phyloP scores from a whole-genome alignment of 2,113 vertebrate genomes.

The Benitochromis conjunctus region DNA sequence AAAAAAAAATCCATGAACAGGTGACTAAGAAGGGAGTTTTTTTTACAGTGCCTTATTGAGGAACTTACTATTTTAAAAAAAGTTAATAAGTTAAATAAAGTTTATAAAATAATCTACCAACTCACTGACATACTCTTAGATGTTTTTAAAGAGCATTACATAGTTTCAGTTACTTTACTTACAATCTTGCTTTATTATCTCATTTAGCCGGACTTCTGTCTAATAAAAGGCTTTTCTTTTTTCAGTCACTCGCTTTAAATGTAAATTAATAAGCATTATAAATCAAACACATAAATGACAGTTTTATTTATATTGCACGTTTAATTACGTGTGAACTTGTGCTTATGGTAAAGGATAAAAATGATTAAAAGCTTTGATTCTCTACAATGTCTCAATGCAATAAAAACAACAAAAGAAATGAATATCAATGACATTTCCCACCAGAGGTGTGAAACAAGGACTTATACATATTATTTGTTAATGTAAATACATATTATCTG shows the following conservation, averaged over 20 bases:
- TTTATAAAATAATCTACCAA: not conserved
- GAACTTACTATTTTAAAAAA: not conserved
- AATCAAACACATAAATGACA: not conserved
- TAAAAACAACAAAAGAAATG: not conserved
- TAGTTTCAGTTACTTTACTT: not conserved
- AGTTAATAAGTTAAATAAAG: not conserved
- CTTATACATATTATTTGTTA: not conserved
- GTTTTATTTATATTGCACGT: not conserved
- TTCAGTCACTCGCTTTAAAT: not conserved
- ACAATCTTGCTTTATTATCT: not conserved
- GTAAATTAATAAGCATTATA: not conserved
- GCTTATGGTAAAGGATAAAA: not conserved
- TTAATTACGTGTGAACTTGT: not conserved
- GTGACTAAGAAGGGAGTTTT: not conserved
- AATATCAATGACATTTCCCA: not conserved
- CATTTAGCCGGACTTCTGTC: accelerated
- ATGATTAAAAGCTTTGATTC: not conserved
- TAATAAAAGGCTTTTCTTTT: not conserved
- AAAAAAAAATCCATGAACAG: not conserved
- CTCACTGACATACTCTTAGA: not conserved
- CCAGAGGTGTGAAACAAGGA: not conserved
- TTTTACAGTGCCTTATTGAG: not conserved
- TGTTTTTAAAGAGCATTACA: not conserved
- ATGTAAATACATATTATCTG: not conserved
- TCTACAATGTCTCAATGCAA: not conserved